Evolutionary conservation across 2,113 vertebrate species (phyloP).

Genomic region (Nymphicus hollandicus): DNA sequence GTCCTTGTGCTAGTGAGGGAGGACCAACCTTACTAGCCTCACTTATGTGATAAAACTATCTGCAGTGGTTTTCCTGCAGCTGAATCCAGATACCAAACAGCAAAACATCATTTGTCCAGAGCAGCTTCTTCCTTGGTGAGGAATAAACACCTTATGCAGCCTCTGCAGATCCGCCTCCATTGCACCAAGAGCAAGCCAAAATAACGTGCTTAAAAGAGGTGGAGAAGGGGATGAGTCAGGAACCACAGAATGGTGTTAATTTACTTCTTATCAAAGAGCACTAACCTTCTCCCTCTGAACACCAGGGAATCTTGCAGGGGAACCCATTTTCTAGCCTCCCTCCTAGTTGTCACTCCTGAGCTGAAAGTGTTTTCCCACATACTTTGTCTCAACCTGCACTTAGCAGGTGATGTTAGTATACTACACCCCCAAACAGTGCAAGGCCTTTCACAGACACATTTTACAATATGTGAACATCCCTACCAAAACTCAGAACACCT

Average conservation of each 20-base stretch:
- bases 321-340: neutral
- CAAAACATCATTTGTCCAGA: neutral
- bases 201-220: neutral
- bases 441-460: neutral
- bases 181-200: neutral
- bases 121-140: neutral
- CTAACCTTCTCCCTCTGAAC: neutral
- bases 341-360: neutral
- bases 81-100: neutral
- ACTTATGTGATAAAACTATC: neutral
- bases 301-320: neutral
- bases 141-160: neutral
- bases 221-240: neutral
- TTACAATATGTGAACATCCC: neutral
- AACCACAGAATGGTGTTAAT: neutral
- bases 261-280: neutral
- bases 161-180: neutral
- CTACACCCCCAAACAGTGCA: neutral
- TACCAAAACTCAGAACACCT: neutral
- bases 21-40: neutral
- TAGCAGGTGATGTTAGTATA: rapidly evolving
- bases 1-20: neutral
- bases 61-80: neutral
- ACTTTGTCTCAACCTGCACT: neutral
- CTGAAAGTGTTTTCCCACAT: neutral